Conservation (phyloP, 2,797 vertebrate species). For the Lagorchestes hirsutus region DNA sequence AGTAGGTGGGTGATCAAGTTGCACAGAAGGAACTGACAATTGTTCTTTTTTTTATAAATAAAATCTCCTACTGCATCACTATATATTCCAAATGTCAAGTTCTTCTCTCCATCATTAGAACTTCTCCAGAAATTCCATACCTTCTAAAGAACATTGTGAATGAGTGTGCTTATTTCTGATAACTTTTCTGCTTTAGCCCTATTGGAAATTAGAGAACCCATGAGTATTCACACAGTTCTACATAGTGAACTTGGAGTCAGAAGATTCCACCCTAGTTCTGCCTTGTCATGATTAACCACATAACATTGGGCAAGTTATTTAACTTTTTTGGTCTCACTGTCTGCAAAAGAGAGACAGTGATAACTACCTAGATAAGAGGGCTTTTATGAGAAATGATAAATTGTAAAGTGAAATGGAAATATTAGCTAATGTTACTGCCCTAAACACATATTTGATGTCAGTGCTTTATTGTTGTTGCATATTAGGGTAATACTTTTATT, state of each 20-base stretch:
- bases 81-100: not conserved
- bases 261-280: not conserved
- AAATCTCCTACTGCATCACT: not conserved
- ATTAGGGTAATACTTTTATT: not conserved
- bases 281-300: not conserved
- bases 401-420: not conserved
- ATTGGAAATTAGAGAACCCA: not conserved
- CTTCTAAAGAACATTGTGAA: not conserved
- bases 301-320: not conserved
- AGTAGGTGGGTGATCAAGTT: not conserved
- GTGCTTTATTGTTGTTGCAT: not conserved
- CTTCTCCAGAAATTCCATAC: not conserved
- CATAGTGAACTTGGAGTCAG: not conserved
- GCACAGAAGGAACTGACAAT: not conserved
- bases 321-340: not conserved
- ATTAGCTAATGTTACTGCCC: not conserved
- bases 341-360: not conserved
- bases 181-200: not conserved
- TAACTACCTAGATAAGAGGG: not conserved
- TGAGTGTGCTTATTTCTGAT: not conserved
- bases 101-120: not conserved
- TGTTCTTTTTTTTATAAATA: not conserved
- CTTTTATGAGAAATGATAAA: not conserved
- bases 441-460: not conserved
- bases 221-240: not conserved